These are phyloP conservation scores for Muntiacus reevesi DNA, from an alignment of 2,113 vertebrate species.

Conservation along the genomic window DNA sequence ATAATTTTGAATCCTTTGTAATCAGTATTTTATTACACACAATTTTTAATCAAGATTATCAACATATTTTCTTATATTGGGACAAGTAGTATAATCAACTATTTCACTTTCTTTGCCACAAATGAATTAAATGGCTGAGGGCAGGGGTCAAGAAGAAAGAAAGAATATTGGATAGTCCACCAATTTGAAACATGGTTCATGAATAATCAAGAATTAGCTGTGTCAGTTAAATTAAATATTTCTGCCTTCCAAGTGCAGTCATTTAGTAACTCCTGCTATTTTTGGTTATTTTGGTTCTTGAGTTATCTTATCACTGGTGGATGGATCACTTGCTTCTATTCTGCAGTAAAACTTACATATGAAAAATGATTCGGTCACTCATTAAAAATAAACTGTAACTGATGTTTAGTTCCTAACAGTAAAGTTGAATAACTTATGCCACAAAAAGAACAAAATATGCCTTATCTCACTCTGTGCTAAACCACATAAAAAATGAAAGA, in stretches of 20 bases:
- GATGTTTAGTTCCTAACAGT: neutral
- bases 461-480: neutral
- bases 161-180: neutral
- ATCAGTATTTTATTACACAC: slow-evolving; percentile 9
- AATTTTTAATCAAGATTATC: neutral
- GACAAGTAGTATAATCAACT: neutral
- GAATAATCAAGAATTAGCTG: neutral
- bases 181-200: neutral
- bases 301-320: neutral
- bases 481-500: neutral
- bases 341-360: neutral
- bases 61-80: neutral
- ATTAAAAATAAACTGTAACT: neutral
- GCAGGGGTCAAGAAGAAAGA: neutral
- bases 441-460: neutral
- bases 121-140: neutral
- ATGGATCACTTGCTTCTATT: neutral
- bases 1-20: neutral
- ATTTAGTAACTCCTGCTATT: neutral
- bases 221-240: neutral
- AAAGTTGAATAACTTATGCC: neutral
- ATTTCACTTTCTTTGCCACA: slow-evolving; percentile 6
- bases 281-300: neutral
- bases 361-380: neutral
- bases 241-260: neutral